Conservation (phyloP, 2,797 vertebrate species). For the Falco cherrug region DNA sequence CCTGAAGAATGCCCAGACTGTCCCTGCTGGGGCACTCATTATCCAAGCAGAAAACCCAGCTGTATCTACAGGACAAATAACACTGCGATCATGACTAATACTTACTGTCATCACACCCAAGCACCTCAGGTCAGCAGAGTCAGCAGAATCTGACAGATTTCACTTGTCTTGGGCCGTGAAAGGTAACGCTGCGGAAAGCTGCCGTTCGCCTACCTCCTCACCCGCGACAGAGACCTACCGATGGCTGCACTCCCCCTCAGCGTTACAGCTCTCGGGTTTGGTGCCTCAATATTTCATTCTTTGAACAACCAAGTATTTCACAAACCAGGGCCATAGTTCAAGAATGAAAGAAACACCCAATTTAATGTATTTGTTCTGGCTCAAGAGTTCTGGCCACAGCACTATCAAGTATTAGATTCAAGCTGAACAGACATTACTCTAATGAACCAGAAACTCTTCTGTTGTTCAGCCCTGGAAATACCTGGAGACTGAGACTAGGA, state of each 20-base stretch:
- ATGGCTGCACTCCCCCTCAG: neutral
- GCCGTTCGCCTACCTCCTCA: neutral
- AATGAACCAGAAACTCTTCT: neutral
- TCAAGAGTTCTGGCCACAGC: neutral
- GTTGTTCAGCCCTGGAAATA: neutral
- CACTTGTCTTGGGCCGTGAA: neutral
- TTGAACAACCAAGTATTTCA: neutral
- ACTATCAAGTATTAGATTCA: neutral
- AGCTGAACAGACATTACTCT: neutral
- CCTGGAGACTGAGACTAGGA: neutral
- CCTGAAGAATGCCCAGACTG: neutral
- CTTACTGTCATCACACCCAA: neutral
- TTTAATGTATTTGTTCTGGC: slow-evolving; percentile 8
- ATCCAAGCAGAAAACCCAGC: neutral
- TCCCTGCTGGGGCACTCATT: neutral
- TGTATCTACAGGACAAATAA: slow-evolving; percentile 7
- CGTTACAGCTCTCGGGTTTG: neutral
- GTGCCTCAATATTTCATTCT: neutral
- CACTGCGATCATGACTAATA: neutral
- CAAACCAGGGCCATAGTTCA: neutral
- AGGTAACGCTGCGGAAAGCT: neutral
- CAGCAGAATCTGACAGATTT: neutral
- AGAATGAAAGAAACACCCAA: neutral
- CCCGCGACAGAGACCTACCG: neutral
- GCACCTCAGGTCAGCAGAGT: neutral